Base-by-base conservation (phyloP, 2,797 vertebrate species). In the Naso thynnoides region DNA sequence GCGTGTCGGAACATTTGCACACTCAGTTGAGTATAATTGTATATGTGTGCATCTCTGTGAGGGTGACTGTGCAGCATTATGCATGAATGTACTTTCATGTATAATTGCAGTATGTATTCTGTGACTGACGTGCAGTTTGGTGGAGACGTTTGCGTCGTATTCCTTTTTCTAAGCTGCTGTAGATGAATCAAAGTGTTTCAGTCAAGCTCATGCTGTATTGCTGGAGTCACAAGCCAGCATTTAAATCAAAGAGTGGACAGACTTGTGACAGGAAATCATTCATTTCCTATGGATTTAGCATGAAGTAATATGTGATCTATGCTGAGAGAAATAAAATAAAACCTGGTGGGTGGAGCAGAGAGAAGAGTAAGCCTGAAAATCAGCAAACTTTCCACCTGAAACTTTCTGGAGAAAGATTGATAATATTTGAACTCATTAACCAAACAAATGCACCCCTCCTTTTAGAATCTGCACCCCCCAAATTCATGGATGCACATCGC, bases 241-340 rank as follows among this genome's bases (percentile, higher is more conserved):
- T 77, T 74, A 53, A 82, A 79, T 24, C 50, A 84, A 81, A 75
- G 62, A 29, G 57, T 23, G 52, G 63, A 67, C 39, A 55, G 67
- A 78, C 76, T 79, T 1, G 72, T 87, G 70, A 85, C 77, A 89
- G 88, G 86, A 90, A 88, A 75, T 78, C 42, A 87, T 52, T 88
- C 50, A 90, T 88, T 91, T 90, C 82, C 77, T 81, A 66, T 39
- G 78, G 57, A 82, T 38, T 78, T 88, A 67, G 64, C 79, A 82
- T 11, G 45, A 78, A 75, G 60, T 80, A 77, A 80, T 61, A 54
- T 33, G 49, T 67, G 57, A 87, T 75, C 56, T 53, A 78, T 29
- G 47, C 49, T 31, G 38, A 72, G 57, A 78, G 73, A 89, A 73
- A 69, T 65, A 38, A 65, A 81, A 79, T 53, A 57, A 48, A 79